Conservation (phyloP, 2,113 vertebrate species). For the Phalacrocorax carbo region DNA sequence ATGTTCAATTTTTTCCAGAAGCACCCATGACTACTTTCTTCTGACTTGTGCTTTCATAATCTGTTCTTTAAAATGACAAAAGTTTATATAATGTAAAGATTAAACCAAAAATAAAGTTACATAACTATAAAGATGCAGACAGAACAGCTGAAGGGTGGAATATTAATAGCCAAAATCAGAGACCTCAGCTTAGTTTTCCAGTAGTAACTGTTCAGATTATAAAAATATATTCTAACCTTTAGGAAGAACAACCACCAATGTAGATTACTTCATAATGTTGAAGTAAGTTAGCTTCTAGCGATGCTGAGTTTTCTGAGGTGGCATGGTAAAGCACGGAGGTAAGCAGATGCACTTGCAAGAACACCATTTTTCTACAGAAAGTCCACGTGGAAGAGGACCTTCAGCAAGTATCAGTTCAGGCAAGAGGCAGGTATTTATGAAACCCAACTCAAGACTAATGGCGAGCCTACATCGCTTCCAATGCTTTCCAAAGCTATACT, state of each 20-base stretch:
- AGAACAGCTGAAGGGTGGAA: slow-evolving; percentile 12
- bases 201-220: not conserved
- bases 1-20: not conserved
- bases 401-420: not conserved
- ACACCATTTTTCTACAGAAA: not conserved
- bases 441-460: not conserved
- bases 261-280: not conserved
- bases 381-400: not conserved
- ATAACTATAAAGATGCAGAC: slow-evolving; percentile 28
- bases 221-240: not conserved
- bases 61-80: slow-evolving; percentile 17
- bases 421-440: not conserved
- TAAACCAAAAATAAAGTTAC: slow-evolving; percentile 41
- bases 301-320: not conserved
- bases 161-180: slow-evolving; percentile 40
- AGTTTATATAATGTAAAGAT: slow-evolving; percentile 22
- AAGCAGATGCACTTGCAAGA: not conserved
- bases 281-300: not conserved
- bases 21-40: not conserved
- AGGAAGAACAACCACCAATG: not conserved
- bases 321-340: not conserved
- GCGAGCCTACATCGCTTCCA: rapidly evolving
- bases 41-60: slow-evolving; percentile 1
- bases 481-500: not conserved
- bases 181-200: not conserved